Evolutionary conservation across 2,888 invertebrate species (phyloP), one percentile per base, ranked within the genome.

Genomic region (Anodontia alba): DNA sequence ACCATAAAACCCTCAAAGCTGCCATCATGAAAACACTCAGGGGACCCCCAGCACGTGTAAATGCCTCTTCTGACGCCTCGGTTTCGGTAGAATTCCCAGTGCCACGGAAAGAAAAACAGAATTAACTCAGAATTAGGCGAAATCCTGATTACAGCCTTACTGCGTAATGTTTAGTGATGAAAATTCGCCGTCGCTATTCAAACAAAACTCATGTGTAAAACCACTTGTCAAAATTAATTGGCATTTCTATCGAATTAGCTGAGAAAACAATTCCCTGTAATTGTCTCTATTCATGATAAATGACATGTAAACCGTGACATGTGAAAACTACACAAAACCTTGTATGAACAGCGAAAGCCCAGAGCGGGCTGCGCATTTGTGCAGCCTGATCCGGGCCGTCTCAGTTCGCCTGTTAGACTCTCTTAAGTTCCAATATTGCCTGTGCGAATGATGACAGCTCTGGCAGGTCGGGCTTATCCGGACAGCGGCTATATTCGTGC

Each of bases 161-260:
- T 62, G 62, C 62, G 33, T 62, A 62, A 62, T 29, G 62, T 62
- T 62, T 29, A 33, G 33, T 62, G 62, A 62, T 62, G 62, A 62
- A 62, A 62, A 62, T 33, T 62, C 62, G 20, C 20, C 62, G 62
- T 62, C 33, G 62, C 20, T 62, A 62, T 62, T 62, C 62, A 62
- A 62, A 62, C 62, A 62, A 62, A 33, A 31, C 33, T 62, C 31
- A 33, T 33, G 62, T 62, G 62, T 62, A 20, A 62, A 62, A 62
- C 62, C 62, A 17, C 62, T 62, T 62, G 62, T 62, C 62, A 62
- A 62, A 62, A 7, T 62, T 62, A 62, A 62, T 62, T 62, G 62
- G 62, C 62, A 62, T 62, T 62, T 62, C 62, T 33, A 62, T 62
- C 62, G 29, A 62, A 62, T 62, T 62, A 62, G 62, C 33, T 33